Base-by-base conservation (phyloP, 2,888 invertebrate genomes). In the Embidobia sp. region DNA sequence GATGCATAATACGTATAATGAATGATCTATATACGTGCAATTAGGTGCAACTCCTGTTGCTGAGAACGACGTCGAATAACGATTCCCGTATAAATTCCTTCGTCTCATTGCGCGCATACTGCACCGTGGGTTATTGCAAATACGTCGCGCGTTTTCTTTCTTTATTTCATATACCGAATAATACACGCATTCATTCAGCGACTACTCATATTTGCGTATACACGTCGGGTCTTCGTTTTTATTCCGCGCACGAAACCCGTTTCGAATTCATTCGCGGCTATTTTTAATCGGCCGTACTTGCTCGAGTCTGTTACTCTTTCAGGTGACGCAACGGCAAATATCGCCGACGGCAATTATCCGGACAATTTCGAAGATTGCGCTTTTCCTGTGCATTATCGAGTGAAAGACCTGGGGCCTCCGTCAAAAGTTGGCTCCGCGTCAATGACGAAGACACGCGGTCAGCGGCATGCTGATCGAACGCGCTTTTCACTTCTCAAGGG, bases 401-500 rank as follows among this genome's bases (percentile, higher is more conserved):
- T 73, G 59, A 78, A 76, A 72, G 64, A 66, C 59, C 40, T n/a
- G 31, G 48, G n/a, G n/a, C n/a, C 26, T 61, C 44, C 33, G 22
- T 59, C 48, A 69, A 64, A 67, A 73, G 67, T 69, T 69, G 66
- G 55, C 59, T 44, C 57, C 22, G 48, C 57, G 49, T 55, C 67
- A 61, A 63, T 53, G 57, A 49, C 67, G 51, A 59, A 44, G 73
- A 66, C 51, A 69, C 66, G 46, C 55, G 69, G 63, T 44, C 51
- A 46, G 70, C 37, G 18, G 70, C 51, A 61, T 44, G 73, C 44
- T 44, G 73, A 67, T 77, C 73, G 57, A 59, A 72, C 27, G 76
- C 29, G 75, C 79, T 83, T 83, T 83, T 83, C 82, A 80, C 82
- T 81, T 83, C 80, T 82, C 82, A 82, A 82, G 81, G 82, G 83